Evolutionary conservation across 2,888 invertebrate genomes (phyloP).

Genomic region (Hecatera dysodea): DNA sequence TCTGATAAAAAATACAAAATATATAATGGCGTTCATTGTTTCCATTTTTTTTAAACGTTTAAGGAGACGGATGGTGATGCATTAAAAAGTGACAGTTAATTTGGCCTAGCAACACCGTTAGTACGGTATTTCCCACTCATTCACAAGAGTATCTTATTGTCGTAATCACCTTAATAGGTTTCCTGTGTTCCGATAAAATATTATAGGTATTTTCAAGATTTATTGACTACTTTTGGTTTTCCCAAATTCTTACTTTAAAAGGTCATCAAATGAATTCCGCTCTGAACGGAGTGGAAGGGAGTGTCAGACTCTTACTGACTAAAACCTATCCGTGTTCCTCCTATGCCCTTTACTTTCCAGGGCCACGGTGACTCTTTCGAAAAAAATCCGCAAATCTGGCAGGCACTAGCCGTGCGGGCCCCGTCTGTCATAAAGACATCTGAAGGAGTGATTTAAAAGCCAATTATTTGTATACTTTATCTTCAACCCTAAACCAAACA

Average conservation of each 20-base stretch:
- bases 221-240: not conserved
- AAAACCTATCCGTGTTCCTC: too few relatives aligned
- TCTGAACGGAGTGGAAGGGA: too few relatives aligned
- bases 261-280: not conserved
- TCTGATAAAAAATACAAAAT: too few relatives aligned
- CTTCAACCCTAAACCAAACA: conserved; percentile 33
- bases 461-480: not conserved
- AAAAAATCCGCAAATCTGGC: too few relatives aligned
- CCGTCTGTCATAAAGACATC: too few relatives aligned
- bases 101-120: not conserved
- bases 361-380: too few relatives aligned
- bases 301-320: too few relatives aligned
- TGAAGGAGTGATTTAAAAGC: too few relatives aligned
- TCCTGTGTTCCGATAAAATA: not conserved
- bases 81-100: not conserved
- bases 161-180: not conserved
- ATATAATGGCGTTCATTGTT: too few relatives aligned
- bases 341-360: too few relatives aligned
- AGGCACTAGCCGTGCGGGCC: too few relatives aligned
- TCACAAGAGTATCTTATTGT: not conserved
- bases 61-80: not conserved
- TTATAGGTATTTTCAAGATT: conserved; percentile 1
- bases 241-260: not conserved
- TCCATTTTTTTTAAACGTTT: too few relatives aligned
- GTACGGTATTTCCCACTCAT: not conserved